Base-by-base conservation (phyloP, 2,888 invertebrate species). In the Ornithoptera alexandrae region DNA sequence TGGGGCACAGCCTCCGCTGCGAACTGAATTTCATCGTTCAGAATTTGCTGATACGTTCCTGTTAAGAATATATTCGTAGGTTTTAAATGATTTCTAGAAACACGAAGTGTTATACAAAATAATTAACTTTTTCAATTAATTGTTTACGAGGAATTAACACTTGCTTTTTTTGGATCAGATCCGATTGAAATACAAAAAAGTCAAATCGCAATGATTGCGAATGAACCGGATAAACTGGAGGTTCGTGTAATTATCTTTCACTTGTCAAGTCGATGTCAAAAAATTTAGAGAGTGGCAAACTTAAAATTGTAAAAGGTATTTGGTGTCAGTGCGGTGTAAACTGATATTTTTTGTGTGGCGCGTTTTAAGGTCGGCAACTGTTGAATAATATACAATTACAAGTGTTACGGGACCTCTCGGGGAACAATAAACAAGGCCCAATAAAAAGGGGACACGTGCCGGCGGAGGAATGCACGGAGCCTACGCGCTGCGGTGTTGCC, bases 1-100 rank as follows among this genome's bases (percentile, higher is more conserved):
- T 91, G 88, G 89, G 84, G 87, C 92, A 85, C 84, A 84, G 87
- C 82, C 82, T 82, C 80, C 81, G 79, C 82, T 82, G 84, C 79
- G 85, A 82, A 85, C 86, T 85, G 83, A 85, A 84, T 85, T 86
- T 85, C 81, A 84, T 83, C 84, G 83, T 84, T 83, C 81, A 77
- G 81, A 77, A 82, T 82, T 81, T 79, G 77, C 73, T 81, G 81
- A 15, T 50, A 39, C 53, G 36, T 53, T 64, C 50, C 53, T 60
- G 59, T 53, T 46, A 24, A 56, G 18, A 36, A 59, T 42, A 46
- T 36, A 42, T n/a, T 17, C 3, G 20, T 36, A 50, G 50, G 50
- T 17, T 18, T 15, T 50, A 15, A 50, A 50, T 18, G 12, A 2
- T 15, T 15, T 50, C 7, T 39, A 10, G 39, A 39, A 39, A 39